These are phyloP conservation scores for Chironomus striatipennis DNA, from an alignment of 1,140 invertebrate genomes.

Conservation along the genomic window DNA sequence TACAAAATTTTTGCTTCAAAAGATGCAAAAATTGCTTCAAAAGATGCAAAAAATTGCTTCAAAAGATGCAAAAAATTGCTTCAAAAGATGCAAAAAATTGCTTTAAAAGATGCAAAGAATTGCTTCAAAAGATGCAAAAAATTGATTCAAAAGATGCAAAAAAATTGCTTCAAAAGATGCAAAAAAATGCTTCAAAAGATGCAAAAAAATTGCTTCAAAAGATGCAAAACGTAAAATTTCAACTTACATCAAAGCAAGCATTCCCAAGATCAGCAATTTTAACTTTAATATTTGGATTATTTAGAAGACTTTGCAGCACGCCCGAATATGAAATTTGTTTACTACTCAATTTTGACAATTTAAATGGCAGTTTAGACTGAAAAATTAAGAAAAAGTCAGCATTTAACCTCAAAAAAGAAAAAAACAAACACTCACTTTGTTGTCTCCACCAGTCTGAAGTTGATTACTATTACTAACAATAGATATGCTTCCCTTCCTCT, in stretches of 20 bases:
- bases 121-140: background rate
- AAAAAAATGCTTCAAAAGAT: too few species aligned
- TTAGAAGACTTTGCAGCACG: conserved; percentile 69
- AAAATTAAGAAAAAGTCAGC: background rate
- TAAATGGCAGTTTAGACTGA: background rate
- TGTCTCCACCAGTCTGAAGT: background rate
- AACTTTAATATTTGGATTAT: conserved; percentile 78
- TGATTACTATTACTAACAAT: background rate
- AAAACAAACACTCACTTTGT: background rate
- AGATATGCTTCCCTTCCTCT: background rate
- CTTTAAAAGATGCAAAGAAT: background rate
- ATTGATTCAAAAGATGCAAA: too few species aligned
- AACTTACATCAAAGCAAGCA: conserved; percentile 80
- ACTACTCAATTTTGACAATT: background rate
- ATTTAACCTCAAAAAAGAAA: background rate
- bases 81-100: too few species aligned
- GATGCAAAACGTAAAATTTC: background rate
- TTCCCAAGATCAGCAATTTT: conserved; percentile 98
- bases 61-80: background rate
- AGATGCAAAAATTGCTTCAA: too few species aligned
- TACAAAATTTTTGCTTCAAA: too few species aligned
- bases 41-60: background rate
- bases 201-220: too few species aligned
- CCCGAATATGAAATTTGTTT: conserved; percentile 37
- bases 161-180: too few species aligned